Conservation (phyloP, 1,140 invertebrate genomes). For the Monochamus saltuarius region DNA sequence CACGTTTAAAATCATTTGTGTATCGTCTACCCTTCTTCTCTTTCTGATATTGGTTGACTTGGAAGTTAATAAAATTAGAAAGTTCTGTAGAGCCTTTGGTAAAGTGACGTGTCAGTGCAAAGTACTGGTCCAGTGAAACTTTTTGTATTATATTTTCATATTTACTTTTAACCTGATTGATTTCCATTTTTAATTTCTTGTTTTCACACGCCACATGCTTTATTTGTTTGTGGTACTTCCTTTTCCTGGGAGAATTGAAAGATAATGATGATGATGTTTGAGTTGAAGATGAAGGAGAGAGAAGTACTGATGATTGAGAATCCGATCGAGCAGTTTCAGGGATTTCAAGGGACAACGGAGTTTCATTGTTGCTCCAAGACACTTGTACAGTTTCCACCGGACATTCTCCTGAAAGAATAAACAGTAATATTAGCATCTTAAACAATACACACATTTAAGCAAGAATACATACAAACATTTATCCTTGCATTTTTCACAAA, state of each 20-base stretch:
- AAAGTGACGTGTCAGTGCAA: background rate
- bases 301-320: background rate
- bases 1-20: background rate
- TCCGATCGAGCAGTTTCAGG: conserved; percentile 5
- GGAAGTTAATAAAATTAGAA: conserved; percentile 8
- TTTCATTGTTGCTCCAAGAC: conserved; percentile 1
- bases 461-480: background rate
- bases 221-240: background rate
- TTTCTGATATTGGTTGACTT: conserved; percentile 1
- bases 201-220: background rate
- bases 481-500: no score
- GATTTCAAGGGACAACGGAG: conserved; percentile 9
- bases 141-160: background rate
- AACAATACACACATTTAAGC: background rate
- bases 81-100: background rate
- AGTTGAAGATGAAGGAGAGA: background rate
- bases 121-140: background rate
- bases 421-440: no score
- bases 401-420: no score
- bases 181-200: background rate
- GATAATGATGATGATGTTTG: background rate
- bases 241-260: background rate
- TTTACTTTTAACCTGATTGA: background rate
- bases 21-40: conserved; percentile 7
- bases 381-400: background rate